These are phyloP conservation scores for Onchidella celtica DNA, from an alignment of 2,888 invertebrate species.

Conservation along the genomic window DNA sequence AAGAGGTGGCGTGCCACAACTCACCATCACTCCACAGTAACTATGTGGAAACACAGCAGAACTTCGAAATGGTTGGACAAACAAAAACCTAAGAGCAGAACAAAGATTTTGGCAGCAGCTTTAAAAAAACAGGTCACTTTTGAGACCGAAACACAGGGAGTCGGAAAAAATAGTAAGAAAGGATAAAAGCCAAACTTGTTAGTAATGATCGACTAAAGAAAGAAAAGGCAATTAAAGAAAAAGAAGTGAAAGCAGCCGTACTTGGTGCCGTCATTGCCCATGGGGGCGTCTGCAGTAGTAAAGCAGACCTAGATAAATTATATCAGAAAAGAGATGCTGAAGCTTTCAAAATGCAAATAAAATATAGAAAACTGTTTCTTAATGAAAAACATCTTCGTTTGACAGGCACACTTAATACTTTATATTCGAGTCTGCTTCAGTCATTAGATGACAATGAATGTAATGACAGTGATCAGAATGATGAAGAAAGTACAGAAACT, in stretches of 20 bases:
- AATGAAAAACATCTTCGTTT: background rate
- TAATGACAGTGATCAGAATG: too few relatives aligned
- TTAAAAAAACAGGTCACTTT: background rate
- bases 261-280: background rate
- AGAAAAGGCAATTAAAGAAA: slow-evolving; percentile 4
- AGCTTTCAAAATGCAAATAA: background rate
- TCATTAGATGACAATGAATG: too few relatives aligned
- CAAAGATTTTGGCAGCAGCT: background rate
- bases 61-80: background rate
- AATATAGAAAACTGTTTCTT: background rate
- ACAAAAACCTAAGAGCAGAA: background rate
- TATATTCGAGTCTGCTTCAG: too few relatives aligned
- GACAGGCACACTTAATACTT: background rate
- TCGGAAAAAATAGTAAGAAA: background rate
- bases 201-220: background rate
- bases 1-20: slow-evolving; percentile 9
- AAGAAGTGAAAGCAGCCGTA: background rate
- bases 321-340: background rate
- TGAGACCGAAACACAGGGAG: background rate
- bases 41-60: slow-evolving; percentile 18
- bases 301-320: background rate
- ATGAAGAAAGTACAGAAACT: too few relatives aligned
- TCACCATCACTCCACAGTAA: background rate
- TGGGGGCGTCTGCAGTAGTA: background rate
- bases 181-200: background rate